A percentile compares a stretch with the other conserved stretches of the same genome.
phyloP scores from a whole-genome alignment of 2,797 vertebrate species.

The Carduelis carduelis region DNA sequence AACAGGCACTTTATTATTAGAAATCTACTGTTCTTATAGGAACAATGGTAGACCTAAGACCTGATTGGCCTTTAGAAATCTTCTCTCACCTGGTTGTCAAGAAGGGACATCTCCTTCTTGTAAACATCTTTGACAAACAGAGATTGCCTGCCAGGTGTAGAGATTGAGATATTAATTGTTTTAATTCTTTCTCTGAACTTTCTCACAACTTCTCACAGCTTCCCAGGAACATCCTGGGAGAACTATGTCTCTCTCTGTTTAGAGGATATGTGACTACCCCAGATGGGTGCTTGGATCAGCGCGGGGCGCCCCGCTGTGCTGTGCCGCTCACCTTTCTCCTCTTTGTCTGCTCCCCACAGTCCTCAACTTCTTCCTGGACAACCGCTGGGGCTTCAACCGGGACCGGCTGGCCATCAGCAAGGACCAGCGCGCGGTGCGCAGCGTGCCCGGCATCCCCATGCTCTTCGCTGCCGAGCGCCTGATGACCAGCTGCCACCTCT shows the following conservation, averaged over 20 bases:
- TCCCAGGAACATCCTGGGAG: neutral
- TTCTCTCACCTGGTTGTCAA: neutral
- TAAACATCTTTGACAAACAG: neutral
- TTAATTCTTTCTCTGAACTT: neutral
- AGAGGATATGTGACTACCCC: neutral
- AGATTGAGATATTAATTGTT: neutral
- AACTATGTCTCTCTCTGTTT: neutral
- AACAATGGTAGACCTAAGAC: too few species aligned
- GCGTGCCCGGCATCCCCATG: constrained; percentile 89
- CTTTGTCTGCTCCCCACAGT: constrained; percentile 72
- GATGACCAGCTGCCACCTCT: constrained; percentile 92
- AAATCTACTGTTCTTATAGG: neutral
- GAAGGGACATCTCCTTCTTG: neutral
- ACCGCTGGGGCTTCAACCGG: constrained; percentile 90
- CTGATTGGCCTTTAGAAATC: neutral
- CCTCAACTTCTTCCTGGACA: constrained; percentile 93
- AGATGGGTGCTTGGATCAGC: accelerated
- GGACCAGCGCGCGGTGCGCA: constrained; percentile 93
- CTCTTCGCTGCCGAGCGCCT: constrained; percentile 90
- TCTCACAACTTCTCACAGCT: neutral
- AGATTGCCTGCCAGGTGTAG: neutral
- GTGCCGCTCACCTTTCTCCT: neutral
- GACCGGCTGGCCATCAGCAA: constrained; percentile 92
- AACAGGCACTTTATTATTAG: neutral
- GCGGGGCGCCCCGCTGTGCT: accelerated